Percentiles rank a stretch among this genome's conserved stretches.
Evolutionary conservation across 1,140 invertebrate species (phyloP).

Genomic region (Drosophila carrolli): DNA sequence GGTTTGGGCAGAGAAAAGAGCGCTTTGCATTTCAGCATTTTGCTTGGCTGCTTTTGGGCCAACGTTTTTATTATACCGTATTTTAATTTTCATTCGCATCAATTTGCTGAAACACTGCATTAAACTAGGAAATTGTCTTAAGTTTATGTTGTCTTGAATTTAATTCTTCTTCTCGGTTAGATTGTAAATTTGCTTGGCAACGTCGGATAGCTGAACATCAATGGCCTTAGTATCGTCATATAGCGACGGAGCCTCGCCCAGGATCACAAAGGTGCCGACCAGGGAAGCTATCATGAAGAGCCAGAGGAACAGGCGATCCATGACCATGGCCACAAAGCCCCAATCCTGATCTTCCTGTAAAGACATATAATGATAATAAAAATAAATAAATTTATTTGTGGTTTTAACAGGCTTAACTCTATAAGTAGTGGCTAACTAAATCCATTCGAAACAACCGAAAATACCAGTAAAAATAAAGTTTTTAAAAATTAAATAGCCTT

Average conservation of each 20-base stretch:
- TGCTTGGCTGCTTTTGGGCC: conserved; percentile 54
- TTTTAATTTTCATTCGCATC: conserved; percentile 43
- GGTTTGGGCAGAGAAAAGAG: background rate
- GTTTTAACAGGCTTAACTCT: background rate
- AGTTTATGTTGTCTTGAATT: conserved; percentile 59
- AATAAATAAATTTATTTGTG: too few species aligned
- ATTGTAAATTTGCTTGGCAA: conserved; percentile 89
- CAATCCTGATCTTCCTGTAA: conserved; percentile 97
- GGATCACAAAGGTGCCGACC: conserved; percentile 93
- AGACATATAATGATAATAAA: background rate
- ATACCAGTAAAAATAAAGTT: background rate
- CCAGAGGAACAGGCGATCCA: conserved; percentile 98
- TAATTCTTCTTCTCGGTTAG: conserved; percentile 84
- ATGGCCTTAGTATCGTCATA: conserved; percentile 93
- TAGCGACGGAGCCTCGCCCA: conserved; percentile 95
- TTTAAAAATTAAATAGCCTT: background rate
- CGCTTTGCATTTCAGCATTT: conserved; percentile 63
- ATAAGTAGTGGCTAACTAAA: background rate
- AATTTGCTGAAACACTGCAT: conserved; percentile 55
- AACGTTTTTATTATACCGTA: conserved; percentile 45
- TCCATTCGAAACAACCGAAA: background rate
- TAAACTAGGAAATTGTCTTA: conserved; percentile 60
- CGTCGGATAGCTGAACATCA: conserved; percentile 93
- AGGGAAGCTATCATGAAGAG: conserved; percentile 97
- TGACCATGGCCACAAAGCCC: conserved; percentile 99